These are phyloP conservation scores for Eubucco bourcierii DNA, from an alignment of 2,113 vertebrate species.

Conservation along the genomic window DNA sequence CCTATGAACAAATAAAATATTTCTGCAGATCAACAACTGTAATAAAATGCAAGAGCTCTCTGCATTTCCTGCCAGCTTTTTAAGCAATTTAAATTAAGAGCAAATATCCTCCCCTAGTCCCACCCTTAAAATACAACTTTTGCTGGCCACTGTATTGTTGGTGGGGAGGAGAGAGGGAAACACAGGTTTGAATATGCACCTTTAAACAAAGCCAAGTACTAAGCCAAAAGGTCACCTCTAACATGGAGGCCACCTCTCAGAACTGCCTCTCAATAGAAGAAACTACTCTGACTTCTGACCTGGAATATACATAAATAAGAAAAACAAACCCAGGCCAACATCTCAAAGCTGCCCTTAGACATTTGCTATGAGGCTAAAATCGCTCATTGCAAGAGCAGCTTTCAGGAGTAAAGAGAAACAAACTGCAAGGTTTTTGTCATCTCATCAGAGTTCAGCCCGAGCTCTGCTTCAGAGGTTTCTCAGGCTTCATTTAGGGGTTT, in stretches of 20 bases:
- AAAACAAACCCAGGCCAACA: not conserved
- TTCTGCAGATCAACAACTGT: constrained; percentile 45
- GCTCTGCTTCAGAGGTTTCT: not conserved
- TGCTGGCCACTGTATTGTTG: constrained; percentile 26
- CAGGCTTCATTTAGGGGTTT: not conserved
- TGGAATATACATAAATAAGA: not conserved
- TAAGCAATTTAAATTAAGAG: constrained; percentile 59
- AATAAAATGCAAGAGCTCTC: constrained; percentile 68
- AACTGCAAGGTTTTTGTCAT: not conserved
- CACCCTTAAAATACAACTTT: constrained; percentile 40
- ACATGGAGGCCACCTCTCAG: not conserved
- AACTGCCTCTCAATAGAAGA: not conserved
- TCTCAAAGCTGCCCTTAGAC: not conserved
- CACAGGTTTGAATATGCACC: constrained; percentile 47
- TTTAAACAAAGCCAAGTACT: constrained; percentile 52
- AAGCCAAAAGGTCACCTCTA: constrained; percentile 16
- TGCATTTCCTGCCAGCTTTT: constrained; percentile 65
- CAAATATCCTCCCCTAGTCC: constrained; percentile 4
- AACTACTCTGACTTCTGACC: not conserved
- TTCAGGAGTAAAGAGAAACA: not conserved
- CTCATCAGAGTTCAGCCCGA: not conserved
- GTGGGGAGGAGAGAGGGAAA: not conserved
- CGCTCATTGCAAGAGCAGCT: not conserved
- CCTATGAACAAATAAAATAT: constrained; percentile 55
- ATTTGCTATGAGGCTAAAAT: not conserved